A percentile compares a stretch with the other conserved stretches of the same genome.
phyloP scores from a whole-genome alignment of 2,888 invertebrate species.

The Pycnomerus fuliginosus region DNA sequence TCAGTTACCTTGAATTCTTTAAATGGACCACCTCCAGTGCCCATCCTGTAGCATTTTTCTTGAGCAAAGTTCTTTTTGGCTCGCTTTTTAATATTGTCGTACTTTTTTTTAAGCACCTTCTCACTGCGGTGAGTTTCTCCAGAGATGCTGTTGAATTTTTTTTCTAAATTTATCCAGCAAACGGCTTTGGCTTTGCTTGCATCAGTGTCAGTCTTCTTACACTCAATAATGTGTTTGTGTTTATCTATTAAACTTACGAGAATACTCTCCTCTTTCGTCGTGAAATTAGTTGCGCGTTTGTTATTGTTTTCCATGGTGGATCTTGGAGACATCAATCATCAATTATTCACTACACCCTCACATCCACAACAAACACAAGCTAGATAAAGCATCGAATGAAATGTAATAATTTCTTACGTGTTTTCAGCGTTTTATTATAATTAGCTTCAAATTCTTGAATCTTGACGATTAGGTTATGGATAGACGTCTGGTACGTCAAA shows the following conservation, averaged over 20 bases:
- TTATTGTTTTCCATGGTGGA: slow-evolving; percentile 2
- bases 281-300: background rate
- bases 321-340: background rate
- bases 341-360: too few species aligned
- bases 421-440: too few species aligned
- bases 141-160: slow-evolving; percentile 10
- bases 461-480: too few species aligned
- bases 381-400: too few species aligned
- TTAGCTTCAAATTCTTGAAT: too few species aligned
- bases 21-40: slow-evolving; percentile 22
- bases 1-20: slow-evolving; percentile 12
- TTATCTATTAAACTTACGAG: background rate
- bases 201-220: slow-evolving; percentile 4
- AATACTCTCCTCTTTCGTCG: background rate
- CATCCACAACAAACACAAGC: too few species aligned
- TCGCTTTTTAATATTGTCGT: slow-evolving; percentile 25
- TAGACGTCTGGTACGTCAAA: too few species aligned
- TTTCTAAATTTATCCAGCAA: slow-evolving; percentile 7
- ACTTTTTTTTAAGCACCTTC: slow-evolving; percentile 18
- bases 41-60: slow-evolving; percentile 17
- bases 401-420: too few species aligned
- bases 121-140: slow-evolving; percentile 8
- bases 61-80: slow-evolving; percentile 25
- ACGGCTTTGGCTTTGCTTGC: slow-evolving; percentile 2
- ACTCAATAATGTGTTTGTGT: slow-evolving; percentile 3